A percentile compares a stretch with the other conserved stretches of the same genome.
These are phyloP conservation scores for Sarcophaga peregrina DNA, from an alignment of 1,140 invertebrate species.

Conservation along the genomic window DNA sequence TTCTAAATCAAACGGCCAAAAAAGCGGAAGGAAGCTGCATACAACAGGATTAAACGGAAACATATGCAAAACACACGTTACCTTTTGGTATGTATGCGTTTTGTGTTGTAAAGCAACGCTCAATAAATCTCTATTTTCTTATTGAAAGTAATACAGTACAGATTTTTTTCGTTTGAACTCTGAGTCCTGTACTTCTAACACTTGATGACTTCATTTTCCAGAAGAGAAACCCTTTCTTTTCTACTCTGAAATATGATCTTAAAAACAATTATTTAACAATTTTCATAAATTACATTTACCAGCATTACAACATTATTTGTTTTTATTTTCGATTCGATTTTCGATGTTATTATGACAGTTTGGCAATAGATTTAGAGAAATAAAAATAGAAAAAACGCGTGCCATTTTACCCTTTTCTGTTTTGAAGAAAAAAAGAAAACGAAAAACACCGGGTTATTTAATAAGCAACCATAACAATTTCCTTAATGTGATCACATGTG, in stretches of 20 bases:
- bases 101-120: too few relatives aligned
- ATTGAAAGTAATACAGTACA: background rate
- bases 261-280: constrained; percentile 35
- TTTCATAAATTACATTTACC: constrained; percentile 40
- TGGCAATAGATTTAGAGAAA: too few relatives aligned
- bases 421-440: background rate
- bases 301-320: constrained; percentile 17
- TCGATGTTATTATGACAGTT: background rate
- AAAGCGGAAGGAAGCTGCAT: constrained; percentile 2
- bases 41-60: constrained; percentile 2
- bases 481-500: constrained; percentile 17
- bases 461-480: constrained; percentile 34
- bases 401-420: constrained; percentile 17
- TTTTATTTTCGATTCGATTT: too few relatives aligned
- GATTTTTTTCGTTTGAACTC: background rate
- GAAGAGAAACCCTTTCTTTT: constrained; percentile 25
- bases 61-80: constrained; percentile 40
- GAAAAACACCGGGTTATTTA: constrained; percentile 7
- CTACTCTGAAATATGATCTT: constrained; percentile 12
- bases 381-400: constrained; percentile 1
- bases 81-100: background rate
- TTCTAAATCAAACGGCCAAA: background rate
- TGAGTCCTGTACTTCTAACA: background rate
- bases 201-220: constrained; percentile 25
- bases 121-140: background rate